Evolutionary conservation across 2,888 invertebrate genomes (phyloP).

Genomic region (Lissonota sp.): DNA sequence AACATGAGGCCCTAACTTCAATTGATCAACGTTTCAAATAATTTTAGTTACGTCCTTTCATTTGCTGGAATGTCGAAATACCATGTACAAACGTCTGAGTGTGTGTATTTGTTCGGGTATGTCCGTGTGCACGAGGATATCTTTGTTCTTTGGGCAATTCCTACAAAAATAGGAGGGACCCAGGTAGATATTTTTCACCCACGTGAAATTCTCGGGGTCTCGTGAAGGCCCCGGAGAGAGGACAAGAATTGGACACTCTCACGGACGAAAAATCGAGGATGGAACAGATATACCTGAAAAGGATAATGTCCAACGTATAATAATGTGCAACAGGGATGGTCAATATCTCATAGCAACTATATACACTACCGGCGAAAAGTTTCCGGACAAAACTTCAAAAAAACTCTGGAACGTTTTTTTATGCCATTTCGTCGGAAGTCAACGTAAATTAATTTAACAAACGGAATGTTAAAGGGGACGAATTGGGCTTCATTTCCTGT

Average conservation of each 20-base stretch:
- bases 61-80: no score
- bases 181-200: slow-evolving; percentile 63
- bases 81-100: background rate
- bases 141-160: slow-evolving; percentile 18
- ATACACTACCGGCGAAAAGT: no score
- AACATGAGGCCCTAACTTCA: no score
- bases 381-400: no score
- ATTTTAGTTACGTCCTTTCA: no score
- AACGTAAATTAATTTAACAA: no score
- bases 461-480: no score
- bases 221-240: background rate
- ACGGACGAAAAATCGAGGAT: slow-evolving; percentile 10
- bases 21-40: no score
- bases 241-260: background rate
- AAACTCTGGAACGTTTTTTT: no score
- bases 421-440: no score
- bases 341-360: background rate
- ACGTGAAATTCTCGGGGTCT: slow-evolving; percentile 31
- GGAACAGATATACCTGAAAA: slow-evolving; percentile 46
- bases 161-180: slow-evolving; percentile 28
- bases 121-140: slow-evolving; percentile 8
- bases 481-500: no score
- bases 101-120: background rate
- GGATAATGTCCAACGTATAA: slow-evolving; percentile 39
- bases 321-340: slow-evolving; percentile 43